Base-by-base conservation (phyloP, 2,113 vertebrate genomes). In the Labeo rohita region DNA sequence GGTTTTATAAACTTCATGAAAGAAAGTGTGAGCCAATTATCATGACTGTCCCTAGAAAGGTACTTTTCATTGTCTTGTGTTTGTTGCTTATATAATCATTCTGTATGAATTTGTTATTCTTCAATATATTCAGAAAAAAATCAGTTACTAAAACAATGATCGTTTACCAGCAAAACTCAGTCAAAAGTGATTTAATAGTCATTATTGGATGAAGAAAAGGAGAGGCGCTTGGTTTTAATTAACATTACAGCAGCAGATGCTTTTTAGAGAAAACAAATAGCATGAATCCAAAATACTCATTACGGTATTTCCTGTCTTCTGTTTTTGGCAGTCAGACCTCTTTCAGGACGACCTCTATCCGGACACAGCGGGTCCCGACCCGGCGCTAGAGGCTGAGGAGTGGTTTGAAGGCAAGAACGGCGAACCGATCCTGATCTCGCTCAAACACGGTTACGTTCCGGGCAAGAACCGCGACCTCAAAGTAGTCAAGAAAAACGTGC, bases 1-100 rank as follows among this genome's bases (percentile, higher is more conserved):
- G 98, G 92, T 99, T 99, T 95, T 99, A 98, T 95, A 99, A 99
- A 94, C 96, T 99, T n/a, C 98, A 99, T 0, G 98, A 99, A 95
- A 95, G 98, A 87, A 99, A 99, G 79, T 99, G 98, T 83, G 98
- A 99, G 84, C 98, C 98, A 78, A 98, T 99, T 90, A 98, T 99
- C 93, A 99, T 99, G 98, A 99, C 98, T 0, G 98, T 99, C 79
- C 98, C 98, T 45, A 96, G 98, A 63, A 99, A 99, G 96, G 98
- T 99, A 89, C 52, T 89, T 90, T 36, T 59, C 7, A 39, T 6
- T 75, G 43, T n/a, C 66, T 65, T 16, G 2, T 28, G 43, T 80
- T 45, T 80, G 34, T 15, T n/a, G 3, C n/a, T 45, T 52, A 65
- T 52, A 8, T 50, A 12, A 52, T 52, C 9, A 74, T 21, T 77